Evolutionary conservation across 1,140 invertebrate genomes (phyloP).

Genomic region (Trachelipus rathkii): DNA sequence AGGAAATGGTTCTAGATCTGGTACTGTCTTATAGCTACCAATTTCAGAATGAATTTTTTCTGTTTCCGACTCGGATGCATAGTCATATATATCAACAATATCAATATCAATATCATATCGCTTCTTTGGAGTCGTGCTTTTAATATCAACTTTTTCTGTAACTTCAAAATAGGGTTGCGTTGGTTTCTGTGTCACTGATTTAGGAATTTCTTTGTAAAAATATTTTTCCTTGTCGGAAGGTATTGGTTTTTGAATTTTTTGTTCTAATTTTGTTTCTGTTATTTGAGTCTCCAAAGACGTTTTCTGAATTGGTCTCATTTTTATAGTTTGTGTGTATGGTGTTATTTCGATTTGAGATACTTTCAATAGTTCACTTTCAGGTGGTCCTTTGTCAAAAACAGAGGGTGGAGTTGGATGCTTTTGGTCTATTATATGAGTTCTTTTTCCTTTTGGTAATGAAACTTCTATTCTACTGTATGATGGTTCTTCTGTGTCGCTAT

Average conservation of each 20-base stretch:
- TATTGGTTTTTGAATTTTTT: not conserved
- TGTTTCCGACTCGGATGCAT: not conserved
- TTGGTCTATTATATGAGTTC: not conserved
- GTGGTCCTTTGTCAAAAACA: not conserved
- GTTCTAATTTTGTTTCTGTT: not conserved
- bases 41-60: not conserved
- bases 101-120: not conserved
- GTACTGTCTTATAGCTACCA: not conserved
- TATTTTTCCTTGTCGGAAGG: not conserved
- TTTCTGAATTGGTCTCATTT: not conserved
- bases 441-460: conserved; percentile 48
- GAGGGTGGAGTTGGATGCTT: not conserved
- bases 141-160: not conserved
- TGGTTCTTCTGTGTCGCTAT: conserved; percentile 52
- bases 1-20: conserved; percentile 53
- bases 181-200: not conserved
- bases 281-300: not conserved
- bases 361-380: not conserved
- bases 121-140: not conserved
- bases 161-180: not conserved
- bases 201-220: not conserved
- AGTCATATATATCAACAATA: conserved; percentile 1
- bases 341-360: not conserved
- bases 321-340: not conserved
- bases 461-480: conserved; percentile 59